A percentile compares a stretch with the other conserved stretches of the same genome.
Evolutionary conservation across 2,888 invertebrate species (phyloP).

Genomic region (Eledona agricola): DNA sequence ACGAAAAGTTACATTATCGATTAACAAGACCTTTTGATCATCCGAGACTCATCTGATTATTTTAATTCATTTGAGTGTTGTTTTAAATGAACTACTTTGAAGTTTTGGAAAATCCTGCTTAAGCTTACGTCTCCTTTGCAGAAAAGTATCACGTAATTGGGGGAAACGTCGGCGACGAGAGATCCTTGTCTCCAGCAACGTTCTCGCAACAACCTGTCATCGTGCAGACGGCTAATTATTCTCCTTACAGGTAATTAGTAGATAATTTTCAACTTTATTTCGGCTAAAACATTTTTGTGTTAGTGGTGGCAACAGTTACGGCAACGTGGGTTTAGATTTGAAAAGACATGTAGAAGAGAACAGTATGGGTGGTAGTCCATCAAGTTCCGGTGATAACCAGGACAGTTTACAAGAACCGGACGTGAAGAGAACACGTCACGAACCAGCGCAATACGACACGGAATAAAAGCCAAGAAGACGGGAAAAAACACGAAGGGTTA

Average conservation of each 20-base stretch:
- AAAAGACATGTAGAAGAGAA: slow-evolving; percentile 60
- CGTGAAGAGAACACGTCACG: slow-evolving; percentile 56
- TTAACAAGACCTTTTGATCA: too few species aligned
- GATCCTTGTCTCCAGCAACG: slow-evolving; percentile 67
- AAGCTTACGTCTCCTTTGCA: too few species aligned
- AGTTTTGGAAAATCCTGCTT: too few species aligned
- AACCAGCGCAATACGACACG: slow-evolving; percentile 57
- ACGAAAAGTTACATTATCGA: too few species aligned
- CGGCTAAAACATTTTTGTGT: background rate
- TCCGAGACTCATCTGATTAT: too few species aligned
- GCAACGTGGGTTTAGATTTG: slow-evolving; percentile 56
- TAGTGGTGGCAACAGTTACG: slow-evolving; percentile 51
- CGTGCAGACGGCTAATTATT: slow-evolving; percentile 67
- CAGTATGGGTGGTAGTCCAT: slow-evolving; percentile 56
- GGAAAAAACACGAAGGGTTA: slow-evolving; percentile 5
- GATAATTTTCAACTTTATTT: background rate
- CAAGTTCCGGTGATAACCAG: slow-evolving; percentile 53
- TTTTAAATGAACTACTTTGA: too few species aligned
- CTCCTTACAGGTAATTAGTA: slow-evolving; percentile 65
- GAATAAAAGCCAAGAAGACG: slow-evolving; percentile 49
- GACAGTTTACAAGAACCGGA: slow-evolving; percentile 58
- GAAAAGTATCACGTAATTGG: slow-evolving; percentile 65
- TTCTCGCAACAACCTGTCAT: slow-evolving; percentile 71
- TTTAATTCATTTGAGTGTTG: too few species aligned
- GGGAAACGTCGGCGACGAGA: slow-evolving; percentile 65